A percentile compares a stretch with the other conserved stretches of the same genome.
phyloP scores from a whole-genome alignment of 2,797 vertebrate species.

The Lemur catta region DNA sequence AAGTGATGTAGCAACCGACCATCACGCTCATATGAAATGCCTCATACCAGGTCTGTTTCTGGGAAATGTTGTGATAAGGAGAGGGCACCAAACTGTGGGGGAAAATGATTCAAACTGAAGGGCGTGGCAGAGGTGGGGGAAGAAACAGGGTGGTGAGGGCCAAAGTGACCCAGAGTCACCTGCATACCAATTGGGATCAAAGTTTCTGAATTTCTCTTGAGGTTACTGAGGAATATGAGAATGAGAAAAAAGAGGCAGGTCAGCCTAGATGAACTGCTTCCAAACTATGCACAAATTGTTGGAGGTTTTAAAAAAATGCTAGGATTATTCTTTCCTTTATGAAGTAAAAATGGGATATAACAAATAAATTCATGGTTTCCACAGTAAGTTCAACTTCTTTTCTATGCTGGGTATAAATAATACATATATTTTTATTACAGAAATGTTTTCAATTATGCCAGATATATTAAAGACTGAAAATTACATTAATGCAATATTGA shows the following conservation, averaged over 20 bases:
- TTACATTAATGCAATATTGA: not conserved
- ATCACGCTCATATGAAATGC: not conserved
- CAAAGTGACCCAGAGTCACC: not conserved
- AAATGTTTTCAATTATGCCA: conserved; percentile 34
- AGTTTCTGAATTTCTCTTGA: not conserved
- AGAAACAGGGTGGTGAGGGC: not conserved
- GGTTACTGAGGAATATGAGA: not conserved
- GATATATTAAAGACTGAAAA: not conserved
- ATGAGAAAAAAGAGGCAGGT: not conserved
- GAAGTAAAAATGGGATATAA: not conserved
- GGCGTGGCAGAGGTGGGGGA: not conserved
- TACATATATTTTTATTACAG: not conserved
- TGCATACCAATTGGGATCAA: not conserved
- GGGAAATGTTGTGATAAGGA: not conserved
- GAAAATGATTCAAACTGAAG: not conserved
- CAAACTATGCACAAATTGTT: not conserved
- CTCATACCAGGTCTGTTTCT: not conserved
- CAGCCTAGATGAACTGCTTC: not conserved
- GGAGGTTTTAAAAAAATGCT: not conserved
- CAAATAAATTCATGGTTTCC: not conserved
- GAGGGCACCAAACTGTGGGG: not conserved
- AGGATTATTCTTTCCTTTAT: not conserved
- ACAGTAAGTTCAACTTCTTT: not conserved
- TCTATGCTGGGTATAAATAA: not conserved
- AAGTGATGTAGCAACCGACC: not conserved